Base-by-base conservation (phyloP, 2,888 invertebrate species). In the Phortica okadai region DNA sequence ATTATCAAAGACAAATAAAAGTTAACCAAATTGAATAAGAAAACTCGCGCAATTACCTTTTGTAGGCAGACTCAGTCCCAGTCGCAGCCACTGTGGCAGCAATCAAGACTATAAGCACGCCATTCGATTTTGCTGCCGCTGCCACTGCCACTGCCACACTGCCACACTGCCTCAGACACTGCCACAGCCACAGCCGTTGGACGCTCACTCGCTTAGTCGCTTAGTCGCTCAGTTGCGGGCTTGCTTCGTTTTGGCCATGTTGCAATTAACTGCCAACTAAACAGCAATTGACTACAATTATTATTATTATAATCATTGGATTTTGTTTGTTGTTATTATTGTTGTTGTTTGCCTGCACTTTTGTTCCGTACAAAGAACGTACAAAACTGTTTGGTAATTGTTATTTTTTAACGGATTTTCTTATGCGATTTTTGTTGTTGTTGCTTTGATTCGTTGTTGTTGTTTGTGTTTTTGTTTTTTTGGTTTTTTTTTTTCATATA, bases 201-300 rank as follows among this genome's bases (percentile, higher is more conserved):
- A 6, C 50, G 70, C 70, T 6, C 54, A 25, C 14, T 54, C 59
- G 54, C 11, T 14, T 16, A 2, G 11, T 58, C 58, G 58, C n/a
- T 11, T 21, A n/a, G 59, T 1, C 59, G 59, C 59, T n/a, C 59
- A 1, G 16, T 10, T n/a, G 54, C 7, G 14, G 33, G 59, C 16
- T 73, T 11, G 16, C 50, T 73, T 62, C 41, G 33, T 10, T 59
- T 25, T 79, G 80, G 79, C 82, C 87, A 83, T 86, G 88, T 87
- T 86, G 88, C 86, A 88, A 86, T 88, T 86, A 86, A 87, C 84
- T 86, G 82, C 80, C 86, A 88, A 87, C 85, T 88, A 88, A 88
- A 82, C 85, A 88, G 83, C 88, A 86, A 86, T 88, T 86, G 88
- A 83, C 87, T 80, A 86, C 88, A 87, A 88, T 88, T 86, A 86